Percentiles rank a stretch among this genome's conserved stretches.
These are phyloP conservation scores for Phylloscopus trochilus DNA, from an alignment of 2,113 vertebrate genomes.

Conservation along the genomic window DNA sequence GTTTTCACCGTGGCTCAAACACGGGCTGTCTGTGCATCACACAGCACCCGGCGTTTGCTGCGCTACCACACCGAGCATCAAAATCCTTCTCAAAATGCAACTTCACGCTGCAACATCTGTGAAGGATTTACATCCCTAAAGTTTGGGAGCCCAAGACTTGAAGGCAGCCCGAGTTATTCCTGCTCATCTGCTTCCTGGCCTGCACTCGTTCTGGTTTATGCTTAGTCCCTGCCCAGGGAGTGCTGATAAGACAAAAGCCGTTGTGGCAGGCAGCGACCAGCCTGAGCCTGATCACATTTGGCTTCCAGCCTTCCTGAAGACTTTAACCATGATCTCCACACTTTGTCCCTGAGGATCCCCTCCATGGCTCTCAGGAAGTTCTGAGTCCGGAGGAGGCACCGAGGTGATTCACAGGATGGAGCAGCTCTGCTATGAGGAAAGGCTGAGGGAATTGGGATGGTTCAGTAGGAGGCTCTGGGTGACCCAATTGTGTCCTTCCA, in stretches of 20 bases:
- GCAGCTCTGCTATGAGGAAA: not conserved
- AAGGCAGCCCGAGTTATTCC: rapidly evolving
- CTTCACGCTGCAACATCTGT: not conserved
- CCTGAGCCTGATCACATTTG: not conserved
- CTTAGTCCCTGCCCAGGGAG: not conserved
- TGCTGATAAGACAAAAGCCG: not conserved
- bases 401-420: no score
- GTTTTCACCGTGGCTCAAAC: not conserved
- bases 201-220: rapidly evolving
- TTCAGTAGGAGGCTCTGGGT: not conserved
- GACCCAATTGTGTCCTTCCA: not conserved
- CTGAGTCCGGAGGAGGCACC: not conserved
- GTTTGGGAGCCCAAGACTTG: not conserved
- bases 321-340: not conserved
- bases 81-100: not conserved
- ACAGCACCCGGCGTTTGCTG: not conserved
- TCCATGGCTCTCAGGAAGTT: not conserved
- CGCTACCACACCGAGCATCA: rapidly evolving
- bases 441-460: not conserved
- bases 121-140: not conserved
- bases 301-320: not conserved
- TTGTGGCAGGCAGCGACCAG: not conserved
- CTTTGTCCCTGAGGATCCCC: not conserved
- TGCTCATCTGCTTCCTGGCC: not conserved
- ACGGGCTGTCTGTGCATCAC: not conserved